Evolutionary conservation across 2,797 vertebrate species (phyloP).

Genomic region (Falco columbarius): DNA sequence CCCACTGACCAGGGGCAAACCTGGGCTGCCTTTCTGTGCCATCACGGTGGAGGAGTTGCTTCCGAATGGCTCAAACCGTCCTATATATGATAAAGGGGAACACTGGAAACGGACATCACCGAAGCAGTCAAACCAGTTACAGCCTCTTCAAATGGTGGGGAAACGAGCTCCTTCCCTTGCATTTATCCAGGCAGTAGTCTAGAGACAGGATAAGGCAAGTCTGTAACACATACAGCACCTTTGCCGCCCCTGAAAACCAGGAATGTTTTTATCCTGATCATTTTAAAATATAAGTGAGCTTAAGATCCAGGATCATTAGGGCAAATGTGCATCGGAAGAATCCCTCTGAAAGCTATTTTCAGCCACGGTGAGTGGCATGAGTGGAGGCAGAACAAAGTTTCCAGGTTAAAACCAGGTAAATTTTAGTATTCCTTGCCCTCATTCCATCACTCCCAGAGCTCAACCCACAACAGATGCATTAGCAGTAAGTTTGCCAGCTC

Average conservation of each 20-base stretch:
- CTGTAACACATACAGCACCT: background rate
- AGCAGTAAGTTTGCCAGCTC: background rate
- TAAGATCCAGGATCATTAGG: background rate
- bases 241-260: background rate
- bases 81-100: background rate
- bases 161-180: background rate
- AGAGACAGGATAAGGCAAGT: background rate
- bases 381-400: background rate
- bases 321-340: accelerated
- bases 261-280: background rate
- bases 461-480: background rate
- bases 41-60: accelerated
- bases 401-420: background rate
- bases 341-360: background rate
- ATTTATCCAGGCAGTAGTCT: background rate
- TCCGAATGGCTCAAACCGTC: accelerated
- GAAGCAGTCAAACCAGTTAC: background rate
- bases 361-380: background rate
- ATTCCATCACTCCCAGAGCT: background rate
- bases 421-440: background rate
- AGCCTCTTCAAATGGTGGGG: background rate
- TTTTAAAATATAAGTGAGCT: background rate
- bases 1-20: background rate
- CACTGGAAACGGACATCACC: background rate
- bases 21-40: background rate